Percentiles rank a stretch among this genome's conserved stretches.
Evolutionary conservation across 2,888 invertebrate genomes (phyloP).

Genomic region (Andrena camellia): DNA sequence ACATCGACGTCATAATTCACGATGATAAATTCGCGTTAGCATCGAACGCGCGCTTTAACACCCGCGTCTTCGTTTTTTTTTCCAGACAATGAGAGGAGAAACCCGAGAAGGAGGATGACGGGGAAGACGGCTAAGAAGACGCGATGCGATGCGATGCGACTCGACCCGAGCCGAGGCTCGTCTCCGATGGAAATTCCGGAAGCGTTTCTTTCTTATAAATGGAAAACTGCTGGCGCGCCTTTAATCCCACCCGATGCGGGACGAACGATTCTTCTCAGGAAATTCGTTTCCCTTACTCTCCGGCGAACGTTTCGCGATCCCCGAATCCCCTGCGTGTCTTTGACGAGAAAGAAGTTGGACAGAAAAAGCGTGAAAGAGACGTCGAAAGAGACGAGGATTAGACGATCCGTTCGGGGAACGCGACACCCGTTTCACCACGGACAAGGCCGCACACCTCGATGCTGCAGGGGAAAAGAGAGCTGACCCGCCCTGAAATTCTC

Average conservation of each 20-base stretch:
- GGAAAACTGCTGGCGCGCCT: constrained; percentile 76
- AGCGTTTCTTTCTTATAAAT: constrained; percentile 81
- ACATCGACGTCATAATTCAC: constrained; percentile 74
- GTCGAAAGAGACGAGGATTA: constrained; percentile 2
- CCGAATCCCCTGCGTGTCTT: constrained; percentile 15
- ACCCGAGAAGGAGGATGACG: constrained; percentile 66
- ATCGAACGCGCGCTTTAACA: constrained; percentile 67
- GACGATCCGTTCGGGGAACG: constrained; percentile 4
- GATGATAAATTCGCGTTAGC: constrained; percentile 74
- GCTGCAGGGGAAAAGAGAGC: too few relatives aligned
- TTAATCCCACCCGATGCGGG: constrained; percentile 76
- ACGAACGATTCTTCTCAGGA: constrained; percentile 70
- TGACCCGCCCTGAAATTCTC: too few relatives aligned
- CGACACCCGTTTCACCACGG: too few relatives aligned
- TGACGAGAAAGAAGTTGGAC: not conserved
- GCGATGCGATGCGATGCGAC: not conserved
- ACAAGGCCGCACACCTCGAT: too few relatives aligned
- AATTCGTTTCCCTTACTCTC: constrained; percentile 4
- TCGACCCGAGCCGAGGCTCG: constrained; percentile 3
- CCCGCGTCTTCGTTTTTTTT: constrained; percentile 65
- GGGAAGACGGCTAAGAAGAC: not conserved
- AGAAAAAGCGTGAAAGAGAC: not conserved
- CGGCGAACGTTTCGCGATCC: constrained; percentile 24
- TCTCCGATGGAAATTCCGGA: constrained; percentile 70
- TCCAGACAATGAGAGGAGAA: constrained; percentile 63